Base-by-base conservation (phyloP, 2,797 vertebrate genomes). In the Champsocephalus gunnari region DNA sequence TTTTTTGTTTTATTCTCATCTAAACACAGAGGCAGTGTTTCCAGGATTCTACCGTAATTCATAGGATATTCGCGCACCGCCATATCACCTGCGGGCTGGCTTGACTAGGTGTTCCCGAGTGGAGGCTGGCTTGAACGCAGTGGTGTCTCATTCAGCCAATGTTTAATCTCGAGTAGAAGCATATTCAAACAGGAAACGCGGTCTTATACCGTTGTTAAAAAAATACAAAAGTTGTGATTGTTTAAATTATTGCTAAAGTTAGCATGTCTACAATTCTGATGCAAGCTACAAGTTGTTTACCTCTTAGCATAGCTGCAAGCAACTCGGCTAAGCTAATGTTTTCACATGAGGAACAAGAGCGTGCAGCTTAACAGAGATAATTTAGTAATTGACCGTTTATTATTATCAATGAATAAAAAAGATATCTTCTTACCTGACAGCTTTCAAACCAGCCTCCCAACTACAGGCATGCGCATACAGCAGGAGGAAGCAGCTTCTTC, bases 241-340 rank as follows among this genome's bases (percentile, higher is more conserved):
- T 2, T 28, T 19, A 2, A 12, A 6, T 12, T 11, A 11, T 0
- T 17, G 32, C 16, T 58, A 57, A n/a, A 28, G 2, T n/a, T 3
- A 49, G 5, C 58, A 3, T 13, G 41, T 6, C 5, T 4, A 21
- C 17, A 66, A 6, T 17, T 14, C 34, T 24, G 1, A 11, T 12
- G 24, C 14, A 3, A 10, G 16, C 16, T 3, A 7, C 17, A 17
- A 11, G 17, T 10, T 41, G 16, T 43, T 63, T 17, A 11, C 19
- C 19, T 45, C 11, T 38, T 63, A 53, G 19, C 44, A 5, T 12
- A 13, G 10, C 9, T 34, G 58, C 75, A 69, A 69, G 38, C 58
- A 55, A 21, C 41, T 24, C 6, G 16, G 55, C 63, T 59, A 64
- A 66, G 65, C 66, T 77, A 69, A 68, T 0, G 63, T n/a, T 54